These are phyloP conservation scores for Parnassius orleans DNA, from an alignment of 2,888 invertebrate genomes.

Conservation along the genomic window DNA sequence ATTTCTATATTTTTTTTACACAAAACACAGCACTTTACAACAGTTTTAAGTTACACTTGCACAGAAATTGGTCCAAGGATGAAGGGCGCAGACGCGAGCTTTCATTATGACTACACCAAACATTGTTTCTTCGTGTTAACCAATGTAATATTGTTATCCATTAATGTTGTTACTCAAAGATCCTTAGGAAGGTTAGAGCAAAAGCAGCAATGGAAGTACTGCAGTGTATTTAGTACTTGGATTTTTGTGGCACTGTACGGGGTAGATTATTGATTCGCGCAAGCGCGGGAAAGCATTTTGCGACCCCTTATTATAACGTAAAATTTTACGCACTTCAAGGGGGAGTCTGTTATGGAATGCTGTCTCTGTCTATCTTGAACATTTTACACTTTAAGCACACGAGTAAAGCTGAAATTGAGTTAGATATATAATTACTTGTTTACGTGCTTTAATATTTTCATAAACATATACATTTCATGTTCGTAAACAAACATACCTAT, in stretches of 20 bases:
- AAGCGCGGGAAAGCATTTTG: conserved; percentile 60
- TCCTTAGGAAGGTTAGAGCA: background rate
- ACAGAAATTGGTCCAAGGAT: conserved; percentile 63
- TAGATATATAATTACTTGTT: background rate
- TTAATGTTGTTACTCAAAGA: conserved; percentile 28
- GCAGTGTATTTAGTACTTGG: background rate
- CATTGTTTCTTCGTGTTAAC: conserved; percentile 28
- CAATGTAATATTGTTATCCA: conserved; percentile 32
- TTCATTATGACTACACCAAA: conserved; percentile 45
- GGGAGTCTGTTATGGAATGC: conserved; percentile 25
- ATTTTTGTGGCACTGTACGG: conserved; percentile 35
- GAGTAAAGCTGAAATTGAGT: background rate
- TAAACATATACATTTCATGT: no score
- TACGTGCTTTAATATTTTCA: no score
- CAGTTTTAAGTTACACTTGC: conserved; percentile 64
- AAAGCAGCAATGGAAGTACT: conserved; percentile 41
- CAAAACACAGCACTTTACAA: conserved; percentile 66
- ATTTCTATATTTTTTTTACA: conserved; percentile 48
- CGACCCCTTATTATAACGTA: conserved; percentile 39
- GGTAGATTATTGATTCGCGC: conserved; percentile 70
- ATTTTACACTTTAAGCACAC: background rate
- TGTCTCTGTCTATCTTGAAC: conserved; percentile 22
- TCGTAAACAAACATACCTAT: no score
- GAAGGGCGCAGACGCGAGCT: conserved; percentile 67
- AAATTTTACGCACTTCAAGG: conserved; percentile 27